Base-by-base conservation (phyloP, 2,113 vertebrate species). In the Brevimyrus niger region DNA sequence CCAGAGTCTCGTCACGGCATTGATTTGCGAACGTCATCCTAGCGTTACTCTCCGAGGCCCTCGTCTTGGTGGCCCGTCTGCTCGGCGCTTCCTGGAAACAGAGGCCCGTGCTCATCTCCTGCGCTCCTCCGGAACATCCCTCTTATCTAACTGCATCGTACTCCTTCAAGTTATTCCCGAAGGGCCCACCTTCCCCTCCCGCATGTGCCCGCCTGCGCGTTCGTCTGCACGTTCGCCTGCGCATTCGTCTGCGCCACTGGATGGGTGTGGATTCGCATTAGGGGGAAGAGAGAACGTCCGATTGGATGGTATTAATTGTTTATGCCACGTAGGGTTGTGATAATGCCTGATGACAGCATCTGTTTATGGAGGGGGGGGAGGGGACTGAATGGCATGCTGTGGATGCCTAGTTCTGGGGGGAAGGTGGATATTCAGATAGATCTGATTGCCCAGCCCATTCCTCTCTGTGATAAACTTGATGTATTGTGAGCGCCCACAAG, bases 291-390 rank as follows among this genome's bases (percentile, higher is more conserved):
- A 88, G 50, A 82, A 65, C 19, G 7, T 76, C 23, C 80, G 86
- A 83, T 65, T 76, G 15, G 90, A 86, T 27, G 65, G 11, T 42
- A 80, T 8, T 88, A 51, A 85, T 47, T 61, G 53, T 21, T 61
- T 55, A 3, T 6, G 51, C 80, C 69, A 15, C 5, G 19, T 48
- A 47, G 21, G 48, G 21, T 44, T 31, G 90, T 35, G 13, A 89
- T 65, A 27, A n/a, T 51, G 80, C 27, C 27, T 19, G 42, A 38
- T 55, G 35, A 80, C 5, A 91, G 84, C 88, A 87, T 86, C 86
- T 90, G 86, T 90, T 86, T 88, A 76, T 65, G 58, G 44, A 89
- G 47, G 87, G 58, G 88, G 87, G 55, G 48, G 90, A n/a, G n/a
- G n/a, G 61, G 87, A 44, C 35, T 88, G 84, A 84, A 76, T 80